Percentiles rank a stretch among this genome's conserved stretches.
Conservation (phyloP, 2,888 invertebrate genomes). For the Lasius fuliginosus region DNA sequence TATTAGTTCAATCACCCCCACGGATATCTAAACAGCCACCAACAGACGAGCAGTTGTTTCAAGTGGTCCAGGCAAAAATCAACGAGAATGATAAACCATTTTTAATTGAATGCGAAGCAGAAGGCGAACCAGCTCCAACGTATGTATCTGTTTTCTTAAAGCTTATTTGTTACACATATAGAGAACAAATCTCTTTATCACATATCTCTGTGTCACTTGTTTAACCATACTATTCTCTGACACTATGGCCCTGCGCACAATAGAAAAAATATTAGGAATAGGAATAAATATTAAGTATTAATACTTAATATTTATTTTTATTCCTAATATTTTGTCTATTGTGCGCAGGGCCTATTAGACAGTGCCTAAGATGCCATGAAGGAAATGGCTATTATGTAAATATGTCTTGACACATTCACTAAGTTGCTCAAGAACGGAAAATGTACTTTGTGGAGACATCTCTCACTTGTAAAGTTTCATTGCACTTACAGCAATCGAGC, state of each 20-base stretch:
- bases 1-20: slow-evolving; percentile 95
- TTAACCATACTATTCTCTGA: neutral
- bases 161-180: neutral
- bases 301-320: no score
- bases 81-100: slow-evolving; percentile 97
- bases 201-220: neutral
- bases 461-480: slow-evolving; percentile 66
- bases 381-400: slow-evolving; percentile 42
- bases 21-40: slow-evolving; percentile 97
- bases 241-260: neutral
- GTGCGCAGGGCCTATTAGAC: neutral
- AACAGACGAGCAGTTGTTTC: slow-evolving; percentile 95
- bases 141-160: slow-evolving; percentile 84
- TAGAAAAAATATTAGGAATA: no score
- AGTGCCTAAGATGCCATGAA: neutral
- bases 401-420: neutral
- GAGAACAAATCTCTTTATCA: neutral
- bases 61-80: slow-evolving; percentile 92
- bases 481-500: slow-evolving; percentile 52
- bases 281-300: no score
- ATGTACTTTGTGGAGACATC: slow-evolving; percentile 53
- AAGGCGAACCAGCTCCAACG: slow-evolving; percentile 97
- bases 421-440: slow-evolving; percentile 37
- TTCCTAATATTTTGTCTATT: no score
- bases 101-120: slow-evolving; percentile 98